Conservation (phyloP, 2,797 vertebrate genomes). For the Poeciliopsis paucimaculata region DNA sequence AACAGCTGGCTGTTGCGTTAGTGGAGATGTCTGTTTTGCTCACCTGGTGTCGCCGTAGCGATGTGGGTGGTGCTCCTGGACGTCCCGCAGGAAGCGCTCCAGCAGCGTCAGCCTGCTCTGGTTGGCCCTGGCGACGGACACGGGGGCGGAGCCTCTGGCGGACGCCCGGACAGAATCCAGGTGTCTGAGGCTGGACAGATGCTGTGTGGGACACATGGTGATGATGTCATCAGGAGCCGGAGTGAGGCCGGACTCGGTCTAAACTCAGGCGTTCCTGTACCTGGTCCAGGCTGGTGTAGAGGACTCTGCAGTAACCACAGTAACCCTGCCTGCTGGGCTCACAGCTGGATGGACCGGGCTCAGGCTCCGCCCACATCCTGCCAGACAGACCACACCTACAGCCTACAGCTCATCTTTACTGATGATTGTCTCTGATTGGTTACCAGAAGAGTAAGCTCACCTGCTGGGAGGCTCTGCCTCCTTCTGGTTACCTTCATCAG, state of each 20-base stretch:
- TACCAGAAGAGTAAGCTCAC: conserved; percentile 30
- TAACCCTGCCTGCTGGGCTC: conserved; percentile 86
- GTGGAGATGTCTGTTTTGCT: conserved; percentile 1
- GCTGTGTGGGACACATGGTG: conserved; percentile 73
- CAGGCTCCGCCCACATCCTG: conserved; percentile 74
- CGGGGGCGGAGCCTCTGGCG: conserved; percentile 56
- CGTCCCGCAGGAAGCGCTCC: conserved; percentile 94
- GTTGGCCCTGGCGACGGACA: conserved; percentile 39
- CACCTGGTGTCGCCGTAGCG: conserved; percentile 87
- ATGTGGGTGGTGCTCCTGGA: conserved; percentile 89
- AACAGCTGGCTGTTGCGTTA: not conserved
- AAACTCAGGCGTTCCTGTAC: conserved; percentile 62
- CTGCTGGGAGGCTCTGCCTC: conserved; percentile 26
- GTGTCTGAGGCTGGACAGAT: conserved; percentile 89
- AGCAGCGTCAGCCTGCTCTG: conserved; percentile 76
- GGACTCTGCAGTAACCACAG: conserved; percentile 90
- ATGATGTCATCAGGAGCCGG: not conserved
- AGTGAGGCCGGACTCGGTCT: not conserved
- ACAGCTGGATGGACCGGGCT: conserved; percentile 73
- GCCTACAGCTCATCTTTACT: not conserved
- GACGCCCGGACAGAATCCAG: conserved; percentile 78
- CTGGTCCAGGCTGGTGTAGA: conserved; percentile 90
- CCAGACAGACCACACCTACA: conserved; percentile 30
- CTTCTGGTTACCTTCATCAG: conserved; percentile 46
- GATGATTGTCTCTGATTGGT: not conserved